Conservation (phyloP, 53 echinoderm and acorn worm genomes). For the Crossaster papposus region DNA sequence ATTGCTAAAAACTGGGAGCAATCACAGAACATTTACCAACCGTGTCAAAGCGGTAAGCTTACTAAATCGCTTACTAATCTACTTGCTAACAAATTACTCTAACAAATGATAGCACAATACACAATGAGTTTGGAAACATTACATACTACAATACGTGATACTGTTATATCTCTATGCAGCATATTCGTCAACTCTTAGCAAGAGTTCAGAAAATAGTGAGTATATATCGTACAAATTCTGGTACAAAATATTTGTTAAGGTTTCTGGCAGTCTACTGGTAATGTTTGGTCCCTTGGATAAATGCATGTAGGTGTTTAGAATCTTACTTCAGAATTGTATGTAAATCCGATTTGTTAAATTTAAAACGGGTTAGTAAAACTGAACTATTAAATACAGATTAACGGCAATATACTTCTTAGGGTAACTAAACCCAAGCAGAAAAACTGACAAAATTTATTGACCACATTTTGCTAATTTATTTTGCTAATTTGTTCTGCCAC, state of each 20-base stretch:
- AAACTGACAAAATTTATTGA: not conserved
- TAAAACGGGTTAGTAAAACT: not conserved
- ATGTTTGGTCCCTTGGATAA: constrained; percentile 33
- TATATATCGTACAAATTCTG: constrained; percentile 5
- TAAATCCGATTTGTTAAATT: not conserved
- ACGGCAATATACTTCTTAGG: not conserved
- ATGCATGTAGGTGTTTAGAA: not conserved
- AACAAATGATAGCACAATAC: not conserved
- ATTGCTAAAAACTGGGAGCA: too few relatives aligned
- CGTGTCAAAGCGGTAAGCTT: not conserved
- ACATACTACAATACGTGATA: constrained; percentile 14
- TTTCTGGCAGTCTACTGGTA: constrained; percentile 41
- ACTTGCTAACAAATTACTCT: not conserved
- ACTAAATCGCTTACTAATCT: not conserved
- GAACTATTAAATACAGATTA: not conserved
- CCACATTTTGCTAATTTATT: not conserved
- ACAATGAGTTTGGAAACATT: not conserved
- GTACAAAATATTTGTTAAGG: constrained; percentile 10
- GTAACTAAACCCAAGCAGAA: not conserved
- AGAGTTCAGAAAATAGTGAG: constrained; percentile 32
- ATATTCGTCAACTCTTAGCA: constrained; percentile 10
- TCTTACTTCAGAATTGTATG: not conserved
- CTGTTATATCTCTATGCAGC: constrained; percentile 44
- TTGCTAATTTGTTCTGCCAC: not conserved
- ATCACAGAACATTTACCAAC: not conserved